Evolutionary conservation across 1,140 invertebrate species (phyloP), one percentile per base, ranked within the genome.

Genomic region (Drosophila lacertosa): DNA sequence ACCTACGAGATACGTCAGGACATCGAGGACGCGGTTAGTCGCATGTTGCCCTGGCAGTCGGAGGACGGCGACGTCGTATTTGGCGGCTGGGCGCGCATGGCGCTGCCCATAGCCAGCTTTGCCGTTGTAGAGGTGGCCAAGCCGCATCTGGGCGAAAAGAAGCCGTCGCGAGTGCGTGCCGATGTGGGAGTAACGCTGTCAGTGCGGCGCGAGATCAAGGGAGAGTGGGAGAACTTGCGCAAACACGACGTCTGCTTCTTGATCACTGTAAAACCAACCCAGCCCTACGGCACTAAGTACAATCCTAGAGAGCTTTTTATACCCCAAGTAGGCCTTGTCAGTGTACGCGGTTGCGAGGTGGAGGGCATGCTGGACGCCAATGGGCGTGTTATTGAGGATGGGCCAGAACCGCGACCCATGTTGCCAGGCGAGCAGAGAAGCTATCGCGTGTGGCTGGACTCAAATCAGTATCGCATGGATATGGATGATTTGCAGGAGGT

Each of bases 1-100:
- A 99, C 99, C 58, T 99, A 99, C 94, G 98, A 99, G 94, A 99
- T 99, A 67, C 93, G 98, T 29, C 98, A 99, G 92, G 99, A 99
- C 88, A 97, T 99, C 57, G 98, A 99, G 93, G 98, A 99, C 93
- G 96, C 97, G 4, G 95, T 99, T 0, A 97, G 96, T 83, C 94
- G 98, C 77, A 93, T 99, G 81, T 96, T 97, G 84, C 99, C 99
- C 53, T 99, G 98, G 96, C 94, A 94, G 92, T 93, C 97, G 6
- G 98, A 99, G 93, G 96, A 98, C 91, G 95, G 94, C 0, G 95
- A 94, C 51, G 95, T 95, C 24, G 96, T 97, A 76, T 99, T 98
- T 92, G 97, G 97, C 5, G 98, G 99, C 13, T 99, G 98, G 98
- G 98, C 99, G 0, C 93, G 98, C 66, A 99, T 99, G 99, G 98